These are phyloP conservation scores for Lycodopsis pacificus DNA, from an alignment of 2,797 vertebrate genomes.

Conservation along the genomic window DNA sequence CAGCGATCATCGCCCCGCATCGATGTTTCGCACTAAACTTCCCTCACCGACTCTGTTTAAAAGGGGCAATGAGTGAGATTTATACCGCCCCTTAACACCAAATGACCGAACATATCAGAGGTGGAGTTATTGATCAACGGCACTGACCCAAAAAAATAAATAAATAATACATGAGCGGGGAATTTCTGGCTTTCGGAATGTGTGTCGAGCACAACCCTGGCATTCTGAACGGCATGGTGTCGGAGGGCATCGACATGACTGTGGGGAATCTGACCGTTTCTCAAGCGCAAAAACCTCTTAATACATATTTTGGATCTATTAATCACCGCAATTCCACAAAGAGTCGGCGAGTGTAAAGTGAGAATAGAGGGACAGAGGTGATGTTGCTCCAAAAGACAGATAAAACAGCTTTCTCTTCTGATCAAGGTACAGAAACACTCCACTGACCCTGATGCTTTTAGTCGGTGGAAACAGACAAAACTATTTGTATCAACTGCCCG, in stretches of 20 bases:
- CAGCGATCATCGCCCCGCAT: slow-evolving; percentile 30
- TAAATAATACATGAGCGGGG: slow-evolving; percentile 18
- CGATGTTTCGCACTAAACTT: slow-evolving; percentile 48
- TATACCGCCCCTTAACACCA: slow-evolving; percentile 46
- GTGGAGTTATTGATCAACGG: slow-evolving; percentile 50
- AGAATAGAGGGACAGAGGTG: neutral
- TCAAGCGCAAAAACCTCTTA: neutral
- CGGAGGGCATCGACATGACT: neutral
- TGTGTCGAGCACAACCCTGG: neutral
- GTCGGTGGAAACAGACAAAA: neutral
- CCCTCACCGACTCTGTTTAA: slow-evolving; percentile 51
- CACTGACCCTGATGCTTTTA: slow-evolving; percentile 16
- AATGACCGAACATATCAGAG: slow-evolving; percentile 57
- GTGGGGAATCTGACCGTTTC: neutral
- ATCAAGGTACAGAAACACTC: slow-evolving; percentile 29
- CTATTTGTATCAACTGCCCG: neutral
- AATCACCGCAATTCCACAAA: neutral
- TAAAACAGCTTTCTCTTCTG: slow-evolving; percentile 8
- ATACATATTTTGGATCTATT: neutral
- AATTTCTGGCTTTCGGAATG: neutral
- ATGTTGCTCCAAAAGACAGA: slow-evolving; percentile 17
- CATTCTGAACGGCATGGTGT: slow-evolving; percentile 10
- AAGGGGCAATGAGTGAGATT: slow-evolving; percentile 53
- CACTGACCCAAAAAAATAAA: slow-evolving; percentile 38
- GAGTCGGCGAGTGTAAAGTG: neutral